Evolutionary conservation across 2,888 invertebrate species (phyloP), one percentile per base, ranked within the genome.

Genomic region (Hoplodrina blanda): DNA sequence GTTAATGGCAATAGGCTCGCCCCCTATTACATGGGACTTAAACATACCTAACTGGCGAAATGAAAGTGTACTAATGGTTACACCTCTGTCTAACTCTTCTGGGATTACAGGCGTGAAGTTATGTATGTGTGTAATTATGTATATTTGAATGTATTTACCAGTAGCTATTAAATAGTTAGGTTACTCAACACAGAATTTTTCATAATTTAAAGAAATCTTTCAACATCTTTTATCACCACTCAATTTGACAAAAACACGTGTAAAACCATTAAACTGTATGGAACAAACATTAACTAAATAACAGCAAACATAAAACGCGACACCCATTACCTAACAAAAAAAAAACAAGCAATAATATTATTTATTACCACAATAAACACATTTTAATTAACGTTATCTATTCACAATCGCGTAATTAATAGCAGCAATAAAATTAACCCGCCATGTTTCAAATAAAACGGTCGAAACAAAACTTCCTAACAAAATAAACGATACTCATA

Each of bases 401-500:
- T 87, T 85, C 74, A 85, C 85, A 81, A 88, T 87, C 87, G 72
- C 74, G 81, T 86, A 85, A 89, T 91, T 90, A 88, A 91, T 90
- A 80, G 85, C 83, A 74, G 84, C 66, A 86, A 89, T 90, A 88
- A 90, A 88, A 90, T 89, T 88, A 87, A 89, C 86, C 86, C 87
- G 85, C 83, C 82, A 85, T 89, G 82, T 86, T 88, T 86, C 82
- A 80, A 85, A 86, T 85, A 87, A 88, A 87, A 87, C 87, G 83
- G 66, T 83, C 71, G 82, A 85, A 81, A 88, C 88, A 87, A 88
- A 88, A 87, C 86, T 87, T 82, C 69, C 80, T 82, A 88, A 88
- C 85, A 88, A 91, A 91, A 93, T 90, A 92, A 94, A 94, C 91
- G 91, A 90, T 85, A 86, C 83, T 82, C 90, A 93, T 93, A 93